Conservation (phyloP, 2,797 vertebrate genomes). For the Dromococcyx pavoninus region DNA sequence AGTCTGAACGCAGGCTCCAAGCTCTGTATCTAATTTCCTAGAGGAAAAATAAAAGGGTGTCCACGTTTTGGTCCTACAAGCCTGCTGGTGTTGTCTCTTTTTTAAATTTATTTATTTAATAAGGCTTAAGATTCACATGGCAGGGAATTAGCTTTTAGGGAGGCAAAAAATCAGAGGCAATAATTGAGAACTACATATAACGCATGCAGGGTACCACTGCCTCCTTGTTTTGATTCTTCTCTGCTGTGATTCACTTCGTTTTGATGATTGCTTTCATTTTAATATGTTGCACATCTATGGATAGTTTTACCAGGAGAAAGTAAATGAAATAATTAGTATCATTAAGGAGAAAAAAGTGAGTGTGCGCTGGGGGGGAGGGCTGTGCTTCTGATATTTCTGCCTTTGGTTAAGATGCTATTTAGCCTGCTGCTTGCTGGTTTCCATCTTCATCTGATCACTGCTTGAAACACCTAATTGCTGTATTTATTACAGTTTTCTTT, state of each 20-base stretch:
- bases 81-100: background rate
- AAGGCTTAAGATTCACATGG: background rate
- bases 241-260: constrained; percentile 49
- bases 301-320: constrained; percentile 49
- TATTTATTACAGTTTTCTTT: constrained; percentile 56
- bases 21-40: background rate
- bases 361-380: background rate
- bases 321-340: constrained; percentile 66
- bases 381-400: constrained; percentile 34
- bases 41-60: rapidly evolving
- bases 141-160: background rate
- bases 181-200: constrained; percentile 12
- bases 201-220: background rate
- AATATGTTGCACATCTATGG: constrained; percentile 46
- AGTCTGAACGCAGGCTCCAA: background rate
- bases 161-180: background rate
- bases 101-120: background rate
- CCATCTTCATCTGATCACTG: constrained; percentile 34
- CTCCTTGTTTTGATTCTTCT: constrained; percentile 51
- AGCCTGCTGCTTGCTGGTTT: constrained; percentile 38
- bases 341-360: constrained; percentile 44
- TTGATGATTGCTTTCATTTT: constrained; percentile 65
- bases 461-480: constrained; percentile 53
- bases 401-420: constrained; percentile 35
- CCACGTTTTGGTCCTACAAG: background rate